These are phyloP conservation scores for Rhodophaea formosa DNA, from an alignment of 2,888 invertebrate genomes.

Conservation along the genomic window DNA sequence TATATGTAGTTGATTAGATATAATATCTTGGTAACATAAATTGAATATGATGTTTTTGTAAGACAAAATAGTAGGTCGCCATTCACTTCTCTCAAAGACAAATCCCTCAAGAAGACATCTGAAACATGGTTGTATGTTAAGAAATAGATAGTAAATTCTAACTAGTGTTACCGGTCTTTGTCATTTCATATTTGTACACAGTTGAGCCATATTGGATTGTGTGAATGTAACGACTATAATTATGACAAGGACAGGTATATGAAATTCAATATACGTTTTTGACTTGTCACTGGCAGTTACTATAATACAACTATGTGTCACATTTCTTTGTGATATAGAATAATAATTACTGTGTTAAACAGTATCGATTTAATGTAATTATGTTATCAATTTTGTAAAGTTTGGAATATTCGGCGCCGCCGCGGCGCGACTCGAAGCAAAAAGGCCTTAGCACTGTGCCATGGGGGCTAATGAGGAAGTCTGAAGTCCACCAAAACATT, in stretches of 20 bases:
- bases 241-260: background rate
- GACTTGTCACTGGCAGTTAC: background rate
- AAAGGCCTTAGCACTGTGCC: slow-evolving; percentile 42
- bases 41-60: background rate
- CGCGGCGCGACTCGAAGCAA: slow-evolving; percentile 34
- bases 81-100: background rate
- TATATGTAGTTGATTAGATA: background rate
- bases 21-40: too few relatives aligned
- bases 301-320: background rate
- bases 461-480: background rate
- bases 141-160: background rate
- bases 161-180: background rate
- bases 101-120: background rate
- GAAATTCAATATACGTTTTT: background rate
- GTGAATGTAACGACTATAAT: too few relatives aligned
- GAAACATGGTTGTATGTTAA: background rate
- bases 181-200: too few relatives aligned
- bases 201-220: too few relatives aligned
- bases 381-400: slow-evolving; percentile 10
- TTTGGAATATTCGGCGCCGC: slow-evolving; percentile 36
- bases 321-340: background rate
- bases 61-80: background rate
- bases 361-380: slow-evolving; percentile 13
- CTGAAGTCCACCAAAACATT: background rate
- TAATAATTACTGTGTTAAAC: slow-evolving; percentile 14